phyloP scores from a whole-genome alignment of 2,888 invertebrate species.

The Diarsia dahlii region DNA sequence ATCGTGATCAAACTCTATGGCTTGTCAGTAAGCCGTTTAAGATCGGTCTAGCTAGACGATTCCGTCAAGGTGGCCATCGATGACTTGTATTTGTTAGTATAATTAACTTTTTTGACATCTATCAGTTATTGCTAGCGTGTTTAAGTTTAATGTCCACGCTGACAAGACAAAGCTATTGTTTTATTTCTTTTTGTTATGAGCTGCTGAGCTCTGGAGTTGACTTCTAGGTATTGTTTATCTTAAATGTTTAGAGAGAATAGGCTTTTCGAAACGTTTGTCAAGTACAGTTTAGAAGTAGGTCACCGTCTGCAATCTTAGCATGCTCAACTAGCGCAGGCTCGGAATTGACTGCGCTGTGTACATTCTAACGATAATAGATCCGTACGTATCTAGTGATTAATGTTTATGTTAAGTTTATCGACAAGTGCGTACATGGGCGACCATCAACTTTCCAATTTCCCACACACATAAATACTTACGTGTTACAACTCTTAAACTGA shows the following conservation, averaged over 20 bases:
- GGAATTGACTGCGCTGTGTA: constrained; percentile 12
- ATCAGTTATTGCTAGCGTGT: constrained; percentile 29
- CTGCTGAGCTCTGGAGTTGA: constrained; percentile 13
- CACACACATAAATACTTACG: constrained; percentile 68
- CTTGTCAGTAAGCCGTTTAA: constrained; percentile 31
- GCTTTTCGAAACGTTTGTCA: constrained; percentile 34
- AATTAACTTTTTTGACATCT: constrained; percentile 44
- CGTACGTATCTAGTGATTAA: constrained; percentile 52
- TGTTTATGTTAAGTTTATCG: constrained; percentile 55
- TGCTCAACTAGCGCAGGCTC: constrained; percentile 11
- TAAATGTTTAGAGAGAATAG: constrained; percentile 7
- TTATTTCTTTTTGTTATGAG: constrained; percentile 20
- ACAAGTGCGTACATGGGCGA: constrained; percentile 48
- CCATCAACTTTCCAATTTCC: constrained; percentile 76
- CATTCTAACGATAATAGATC: constrained; percentile 28
- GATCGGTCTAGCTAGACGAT: constrained; percentile 30
- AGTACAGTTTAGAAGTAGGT: constrained; percentile 36
- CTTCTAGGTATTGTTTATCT: constrained; percentile 16
- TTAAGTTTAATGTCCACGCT: constrained; percentile 27
- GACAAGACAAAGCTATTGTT: constrained; percentile 34
- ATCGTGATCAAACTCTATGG: constrained; percentile 38
- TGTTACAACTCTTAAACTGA: constrained; percentile 59
- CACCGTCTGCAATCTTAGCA: neutral
- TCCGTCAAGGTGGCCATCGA: constrained; percentile 30
- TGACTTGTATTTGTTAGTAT: constrained; percentile 37